Evolutionary conservation across 2,888 invertebrate species (phyloP).

Genomic region (Drepanosiphum platanoidis): DNA sequence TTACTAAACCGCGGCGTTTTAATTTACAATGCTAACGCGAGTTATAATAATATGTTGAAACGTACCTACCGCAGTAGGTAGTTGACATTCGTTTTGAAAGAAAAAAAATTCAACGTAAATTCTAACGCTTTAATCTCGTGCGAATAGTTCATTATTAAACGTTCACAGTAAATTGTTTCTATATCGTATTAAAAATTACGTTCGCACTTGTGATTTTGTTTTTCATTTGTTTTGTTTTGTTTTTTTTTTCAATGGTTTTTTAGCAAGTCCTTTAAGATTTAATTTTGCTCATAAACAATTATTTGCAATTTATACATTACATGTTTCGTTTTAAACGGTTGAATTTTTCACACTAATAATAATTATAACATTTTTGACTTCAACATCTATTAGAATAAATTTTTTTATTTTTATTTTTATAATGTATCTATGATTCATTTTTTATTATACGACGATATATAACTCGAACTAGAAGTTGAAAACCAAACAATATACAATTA

Average conservation of each 20-base stretch:
- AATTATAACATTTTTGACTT: neutral
- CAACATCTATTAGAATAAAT: conserved; percentile 48
- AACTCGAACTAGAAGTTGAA: neutral
- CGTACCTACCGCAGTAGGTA: neutral
- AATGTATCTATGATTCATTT: too few species aligned
- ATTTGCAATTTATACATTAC: conserved; percentile 4
- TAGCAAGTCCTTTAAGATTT: neutral
- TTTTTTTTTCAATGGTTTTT: conserved; percentile 32
- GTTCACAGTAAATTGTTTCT: conserved; percentile 9
- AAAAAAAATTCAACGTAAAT: neutral
- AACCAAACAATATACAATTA: neutral
- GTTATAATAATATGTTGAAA: neutral
- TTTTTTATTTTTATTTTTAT: too few species aligned
- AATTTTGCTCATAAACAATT: conserved; percentile 11
- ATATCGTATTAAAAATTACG: neutral
- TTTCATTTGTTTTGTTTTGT: too few species aligned
- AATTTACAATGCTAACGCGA: neutral
- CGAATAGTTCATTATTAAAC: neutral
- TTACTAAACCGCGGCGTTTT: too few species aligned
- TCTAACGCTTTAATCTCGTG: neutral
- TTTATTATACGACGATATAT: too few species aligned
- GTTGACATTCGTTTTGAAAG: neutral
- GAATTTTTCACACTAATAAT: conserved; percentile 3
- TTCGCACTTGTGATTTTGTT: conserved; percentile 2
- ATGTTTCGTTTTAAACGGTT: neutral